Base-by-base conservation (phyloP, 2,113 vertebrate species). In the Marmota monax region DNA sequence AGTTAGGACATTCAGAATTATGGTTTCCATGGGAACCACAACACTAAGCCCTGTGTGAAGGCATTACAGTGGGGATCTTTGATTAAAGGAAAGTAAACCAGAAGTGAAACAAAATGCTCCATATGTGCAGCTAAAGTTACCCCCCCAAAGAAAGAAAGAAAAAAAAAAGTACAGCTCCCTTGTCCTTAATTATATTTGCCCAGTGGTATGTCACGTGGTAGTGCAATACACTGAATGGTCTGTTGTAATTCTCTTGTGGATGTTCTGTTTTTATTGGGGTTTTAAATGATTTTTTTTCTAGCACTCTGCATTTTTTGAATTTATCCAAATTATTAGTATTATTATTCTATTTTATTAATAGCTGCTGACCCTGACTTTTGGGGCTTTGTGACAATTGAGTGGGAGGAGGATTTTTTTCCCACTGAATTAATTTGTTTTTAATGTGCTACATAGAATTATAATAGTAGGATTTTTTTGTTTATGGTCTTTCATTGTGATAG, bases 1-100 rank as follows among this genome's bases (percentile, higher is more conserved):
- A 98, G 96, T 98, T 97, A 96, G 98, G 97, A 98, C 98, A 98
- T 98, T 98, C 97, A 98, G 98, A 98, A 98, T 98, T 98, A 98
- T 98, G 97, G 98, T 97, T 98, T 98, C 98, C 90, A 80, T 96
- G 96, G 98, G 53, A 76, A 96, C 97, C 32, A 22, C 96, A 98
- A 98, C 98, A 98, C 97, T 97, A 94, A 97, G 92, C 94, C 93
- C 96, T 97, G 98, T 98, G 98, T 98, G 96, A 94, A 97, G 96
- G 98, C 97, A 97, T 98, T 97, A 98, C 98, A 98, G 97, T 98
- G 96, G 88, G 96, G 96, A 96, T 97, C 98, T 98, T 98, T 98
- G 98, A 98, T 97, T 96, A 97, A 95, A 95, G 93, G 97, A 98
- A 98, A 98, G 97, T 97, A 96, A 97, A 98, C 97, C 97, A 97